These are phyloP conservation scores for Tetragonula clypearis DNA, from an alignment of 1,140 invertebrate species.

Conservation along the genomic window DNA sequence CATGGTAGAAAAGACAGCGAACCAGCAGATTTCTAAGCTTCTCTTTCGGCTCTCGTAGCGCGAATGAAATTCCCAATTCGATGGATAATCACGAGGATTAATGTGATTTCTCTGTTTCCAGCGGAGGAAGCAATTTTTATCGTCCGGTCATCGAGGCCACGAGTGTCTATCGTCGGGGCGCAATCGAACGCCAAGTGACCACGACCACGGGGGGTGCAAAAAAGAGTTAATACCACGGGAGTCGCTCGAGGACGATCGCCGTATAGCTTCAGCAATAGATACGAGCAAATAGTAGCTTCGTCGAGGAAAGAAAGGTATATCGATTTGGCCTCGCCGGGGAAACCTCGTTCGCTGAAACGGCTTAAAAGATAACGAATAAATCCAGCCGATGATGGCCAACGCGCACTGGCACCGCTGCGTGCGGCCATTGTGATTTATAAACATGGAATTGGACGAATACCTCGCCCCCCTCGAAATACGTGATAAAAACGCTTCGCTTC, in stretches of 20 bases:
- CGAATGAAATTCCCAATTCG: background rate
- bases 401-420: conserved; percentile 16
- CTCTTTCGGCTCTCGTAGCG: background rate
- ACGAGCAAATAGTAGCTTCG: conserved; percentile 63
- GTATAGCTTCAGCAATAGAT: conserved; percentile 50
- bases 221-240: conserved; percentile 52
- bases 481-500: background rate
- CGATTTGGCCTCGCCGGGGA: conserved; percentile 35
- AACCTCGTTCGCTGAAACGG: conserved; percentile 46
- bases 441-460: background rate
- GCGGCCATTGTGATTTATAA: conserved; percentile 41
- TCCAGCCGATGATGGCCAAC: conserved; percentile 25
- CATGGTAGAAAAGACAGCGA: background rate
- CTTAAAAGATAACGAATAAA: conserved; percentile 57
- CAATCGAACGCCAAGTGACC: conserved; percentile 45
- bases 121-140: background rate
- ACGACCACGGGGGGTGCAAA: conserved; percentile 20
- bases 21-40: background rate
- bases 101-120: conserved; percentile 1
- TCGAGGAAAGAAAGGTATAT: conserved; percentile 57
- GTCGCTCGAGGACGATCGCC: conserved; percentile 35
- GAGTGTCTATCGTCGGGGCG: conserved; percentile 37
- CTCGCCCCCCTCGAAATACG: background rate
- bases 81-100: background rate
- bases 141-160: conserved; percentile 26